Conservation (phyloP, 53 echinoderm and acorn worm species). For the Henricia sp. region DNA sequence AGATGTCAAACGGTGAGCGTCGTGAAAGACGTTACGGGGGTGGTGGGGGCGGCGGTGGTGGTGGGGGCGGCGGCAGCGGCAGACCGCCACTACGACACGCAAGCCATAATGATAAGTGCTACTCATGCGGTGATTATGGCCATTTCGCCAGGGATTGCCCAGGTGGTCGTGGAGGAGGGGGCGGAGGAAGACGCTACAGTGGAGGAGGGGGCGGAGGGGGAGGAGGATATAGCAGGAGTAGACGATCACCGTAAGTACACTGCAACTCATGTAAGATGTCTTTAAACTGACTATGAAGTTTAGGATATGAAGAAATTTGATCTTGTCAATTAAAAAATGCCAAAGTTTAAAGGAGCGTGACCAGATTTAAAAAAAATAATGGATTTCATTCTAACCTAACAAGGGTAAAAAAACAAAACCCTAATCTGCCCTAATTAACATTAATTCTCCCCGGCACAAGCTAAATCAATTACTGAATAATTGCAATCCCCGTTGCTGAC, state of each 20-base stretch:
- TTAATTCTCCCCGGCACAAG: no score
- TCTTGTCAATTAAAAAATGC: neutral
- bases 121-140: conserved; percentile 79
- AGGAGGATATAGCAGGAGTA: neutral
- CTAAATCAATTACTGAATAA: no score
- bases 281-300: neutral
- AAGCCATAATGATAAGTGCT: conserved; percentile 76
- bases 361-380: no score
- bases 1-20: conserved; percentile 79
- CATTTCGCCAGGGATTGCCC: conserved; percentile 93
- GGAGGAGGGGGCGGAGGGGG: conserved; percentile 1
- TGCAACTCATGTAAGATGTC: neutral
- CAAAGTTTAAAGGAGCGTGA: neutral
- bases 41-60: conserved; percentile 46
- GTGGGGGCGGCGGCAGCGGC: conserved; percentile 57
- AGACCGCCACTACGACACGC: conserved; percentile 3
- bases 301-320: neutral
- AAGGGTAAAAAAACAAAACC: no score
- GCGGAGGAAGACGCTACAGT: conserved; percentile 38
- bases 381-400: no score
- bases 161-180: conserved; percentile 31
- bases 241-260: neutral
- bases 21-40: conserved; percentile 55
- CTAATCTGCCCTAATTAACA: no score
- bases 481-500: no score